Base-by-base conservation (phyloP, 1,140 invertebrate genomes). In the Drosophila littoralis region DNA sequence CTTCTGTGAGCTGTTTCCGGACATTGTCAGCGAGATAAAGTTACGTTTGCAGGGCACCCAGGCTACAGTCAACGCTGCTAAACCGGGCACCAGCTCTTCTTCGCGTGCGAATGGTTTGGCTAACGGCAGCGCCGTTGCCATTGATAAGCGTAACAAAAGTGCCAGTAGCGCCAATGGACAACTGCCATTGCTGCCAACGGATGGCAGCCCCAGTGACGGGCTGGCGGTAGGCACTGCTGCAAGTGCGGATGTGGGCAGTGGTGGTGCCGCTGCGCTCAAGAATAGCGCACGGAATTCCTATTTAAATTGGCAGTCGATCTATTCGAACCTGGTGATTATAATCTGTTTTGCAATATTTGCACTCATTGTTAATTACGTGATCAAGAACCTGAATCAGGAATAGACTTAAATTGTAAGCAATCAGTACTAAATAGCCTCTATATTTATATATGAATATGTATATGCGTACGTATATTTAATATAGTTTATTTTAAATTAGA, bases 1-100 rank as follows among this genome's bases (percentile, higher is more conserved):
- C 81, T 99, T 99, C 93, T 83, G 85, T 64, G 91, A 92, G 51
- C 76, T 92, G n/a, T 92, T 92, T 72, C 91, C 91, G 1, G 90
- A 92, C 12, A 84, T 92, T 35, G 83, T 89, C 43, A 72, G 74
- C 0, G 91, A 92, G 59, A 92, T 92, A 12, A 90, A 91, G 48
- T 73, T 68, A 22, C 70, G 77, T 8, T 60, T 92, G 38, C 78
- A 85, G 54, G 74, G 72, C n/a, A 77, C 77, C 0, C 76, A 82
- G 46, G 69, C 59, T 33, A 33, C 77, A 1, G 64, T 68, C 66
- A 61, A 15, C 48, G 7, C 57, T 43, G 15, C 78, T 15, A 77
- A 73, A 10, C 60, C 67, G 0, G 35, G 35, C 7, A 58, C 64
- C 36, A 40, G 54, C 45, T 33, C 72, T 33, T 59, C 64, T 5